Evolutionary conservation across 2,888 invertebrate genomes (phyloP).

Genomic region (Pteria penguin): DNA sequence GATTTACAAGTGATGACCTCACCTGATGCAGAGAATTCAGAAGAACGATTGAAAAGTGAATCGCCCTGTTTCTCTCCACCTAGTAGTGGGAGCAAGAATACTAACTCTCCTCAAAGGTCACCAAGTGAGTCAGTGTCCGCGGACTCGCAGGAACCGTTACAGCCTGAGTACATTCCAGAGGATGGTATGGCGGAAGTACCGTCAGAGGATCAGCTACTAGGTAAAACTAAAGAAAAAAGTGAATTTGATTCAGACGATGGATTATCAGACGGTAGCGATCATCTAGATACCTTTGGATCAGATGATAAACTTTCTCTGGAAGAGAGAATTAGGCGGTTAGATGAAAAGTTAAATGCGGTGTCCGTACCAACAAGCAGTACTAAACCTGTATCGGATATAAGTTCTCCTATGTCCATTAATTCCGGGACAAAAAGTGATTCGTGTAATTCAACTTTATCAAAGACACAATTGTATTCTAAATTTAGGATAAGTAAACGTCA

Average conservation of each 20-base stretch:
- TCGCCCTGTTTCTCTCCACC: constrained; percentile 70
- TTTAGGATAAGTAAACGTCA: constrained; percentile 77
- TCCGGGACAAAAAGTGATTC: constrained; percentile 43
- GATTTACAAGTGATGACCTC: constrained; percentile 33
- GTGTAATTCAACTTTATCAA: constrained; percentile 49
- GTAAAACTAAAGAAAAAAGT: constrained; percentile 41
- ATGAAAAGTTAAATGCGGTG: constrained; percentile 88
- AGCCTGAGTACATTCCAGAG: constrained; percentile 30
- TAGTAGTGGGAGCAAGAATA: constrained; percentile 64
- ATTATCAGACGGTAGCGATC: constrained; percentile 42
- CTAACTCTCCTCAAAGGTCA: constrained; percentile 68
- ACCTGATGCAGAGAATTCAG: constrained; percentile 28
- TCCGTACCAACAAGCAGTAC: constrained; percentile 53
- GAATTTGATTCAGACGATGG: constrained; percentile 41
- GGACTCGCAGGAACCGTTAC: constrained; percentile 33
- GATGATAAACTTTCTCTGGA: constrained; percentile 85
- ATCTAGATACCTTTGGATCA: constrained; percentile 37
- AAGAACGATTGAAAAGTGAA: constrained; percentile 29
- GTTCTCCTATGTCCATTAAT: constrained; percentile 48
- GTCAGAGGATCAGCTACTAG: constrained; percentile 7
- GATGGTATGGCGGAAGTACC: constrained; percentile 22
- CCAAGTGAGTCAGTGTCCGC: constrained; percentile 62
- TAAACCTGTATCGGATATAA: constrained; percentile 47
- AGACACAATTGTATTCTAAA: constrained; percentile 70
- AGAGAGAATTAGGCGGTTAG: constrained; percentile 93